Percentiles rank a stretch among this genome's conserved stretches.
These are phyloP conservation scores for Micrastur ruficollis DNA, from an alignment of 2,797 vertebrate genomes.

Conservation along the genomic window DNA sequence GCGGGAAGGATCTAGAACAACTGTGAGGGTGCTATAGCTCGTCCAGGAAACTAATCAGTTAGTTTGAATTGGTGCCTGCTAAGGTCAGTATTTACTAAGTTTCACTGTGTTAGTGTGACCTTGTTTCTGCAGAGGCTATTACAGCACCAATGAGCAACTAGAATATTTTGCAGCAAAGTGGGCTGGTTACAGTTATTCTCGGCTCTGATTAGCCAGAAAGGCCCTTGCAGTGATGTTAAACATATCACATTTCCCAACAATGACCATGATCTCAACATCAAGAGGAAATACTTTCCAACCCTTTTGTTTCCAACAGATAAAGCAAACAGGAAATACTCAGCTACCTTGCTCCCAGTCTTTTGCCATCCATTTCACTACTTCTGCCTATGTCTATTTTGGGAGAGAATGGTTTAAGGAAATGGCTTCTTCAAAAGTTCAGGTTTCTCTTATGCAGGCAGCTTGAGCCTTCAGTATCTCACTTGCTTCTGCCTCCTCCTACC, in stretches of 20 bases:
- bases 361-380: background rate
- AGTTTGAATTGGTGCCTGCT: background rate
- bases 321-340: conserved; percentile 1
- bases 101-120: background rate
- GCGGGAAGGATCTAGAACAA: background rate
- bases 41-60: background rate
- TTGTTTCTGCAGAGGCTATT: background rate
- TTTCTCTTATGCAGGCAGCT: rapidly evolving
- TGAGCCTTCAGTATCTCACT: background rate
- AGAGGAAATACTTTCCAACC: conserved; percentile 3
- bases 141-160: background rate
- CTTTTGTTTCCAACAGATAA: background rate
- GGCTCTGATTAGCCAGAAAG: background rate
- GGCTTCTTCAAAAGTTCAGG: background rate
- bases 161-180: background rate
- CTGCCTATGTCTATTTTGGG: background rate
- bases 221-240: background rate
- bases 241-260: background rate
- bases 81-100: background rate
- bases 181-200: background rate
- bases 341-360: background rate
- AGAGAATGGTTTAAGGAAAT: background rate
- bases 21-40: background rate
- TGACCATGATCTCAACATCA: background rate
- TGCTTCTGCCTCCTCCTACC: background rate